Evolutionary conservation across 1,140 invertebrate species (phyloP).

Genomic region (Heliconius eleuchia): DNA sequence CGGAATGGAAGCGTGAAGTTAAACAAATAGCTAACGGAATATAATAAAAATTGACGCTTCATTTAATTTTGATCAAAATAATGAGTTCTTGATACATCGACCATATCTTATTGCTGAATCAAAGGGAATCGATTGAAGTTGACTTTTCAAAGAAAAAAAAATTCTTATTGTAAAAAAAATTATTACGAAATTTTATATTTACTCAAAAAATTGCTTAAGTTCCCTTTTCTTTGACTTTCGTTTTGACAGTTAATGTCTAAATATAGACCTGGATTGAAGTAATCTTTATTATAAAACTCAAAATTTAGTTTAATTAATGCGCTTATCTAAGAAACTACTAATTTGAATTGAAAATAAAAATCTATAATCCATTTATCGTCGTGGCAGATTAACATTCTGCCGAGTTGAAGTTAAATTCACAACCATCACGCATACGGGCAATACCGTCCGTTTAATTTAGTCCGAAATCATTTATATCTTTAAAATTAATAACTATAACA

Average conservation of each 20-base stretch:
- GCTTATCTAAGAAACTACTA: too few species aligned
- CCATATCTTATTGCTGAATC: too few species aligned
- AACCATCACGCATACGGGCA: too few species aligned
- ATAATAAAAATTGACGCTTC: neutral
- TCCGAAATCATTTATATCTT: too few species aligned
- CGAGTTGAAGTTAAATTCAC: too few species aligned
- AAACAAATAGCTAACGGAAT: neutral
- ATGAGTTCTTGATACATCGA: neutral
- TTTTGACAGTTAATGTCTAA: neutral
- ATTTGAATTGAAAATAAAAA: too few species aligned
- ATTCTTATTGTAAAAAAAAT: neutral
- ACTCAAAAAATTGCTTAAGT: neutral
- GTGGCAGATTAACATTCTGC: too few species aligned
- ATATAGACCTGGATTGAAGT: neutral
- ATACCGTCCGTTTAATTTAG: too few species aligned
- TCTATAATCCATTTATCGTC: too few species aligned
- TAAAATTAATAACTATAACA: too few species aligned
- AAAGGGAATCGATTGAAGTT: neutral
- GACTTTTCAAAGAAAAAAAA: neutral
- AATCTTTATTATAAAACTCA: too few species aligned
- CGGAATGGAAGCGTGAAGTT: neutral
- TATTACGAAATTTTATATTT: neutral
- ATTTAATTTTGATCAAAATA: neutral
- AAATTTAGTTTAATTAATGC: too few species aligned
- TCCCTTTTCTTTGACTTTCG: neutral